Percentiles rank a stretch among this genome's conserved stretches.
Evolutionary conservation across 2,113 vertebrate genomes (phyloP).

Genomic region (Labeo rohita): DNA sequence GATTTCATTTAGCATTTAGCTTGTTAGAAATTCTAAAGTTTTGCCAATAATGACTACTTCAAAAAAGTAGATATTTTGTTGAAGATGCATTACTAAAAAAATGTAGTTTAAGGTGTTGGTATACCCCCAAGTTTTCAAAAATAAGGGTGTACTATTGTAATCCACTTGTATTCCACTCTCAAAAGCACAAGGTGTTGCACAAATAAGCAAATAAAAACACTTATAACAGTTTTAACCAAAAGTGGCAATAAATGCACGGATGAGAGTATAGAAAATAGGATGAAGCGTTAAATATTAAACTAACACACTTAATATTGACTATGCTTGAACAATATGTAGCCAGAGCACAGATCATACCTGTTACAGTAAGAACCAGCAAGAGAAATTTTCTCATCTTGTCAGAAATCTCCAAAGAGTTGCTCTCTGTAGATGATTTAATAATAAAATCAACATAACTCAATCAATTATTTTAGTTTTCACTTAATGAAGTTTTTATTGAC

Average conservation of each 20-base stretch:
- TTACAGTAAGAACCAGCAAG: slow-evolving; percentile 57
- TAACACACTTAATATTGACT: not conserved
- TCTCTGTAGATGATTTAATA: not conserved
- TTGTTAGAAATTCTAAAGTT: not conserved
- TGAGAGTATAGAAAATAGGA: not conserved
- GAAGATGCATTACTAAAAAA: not conserved
- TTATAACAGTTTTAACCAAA: not conserved
- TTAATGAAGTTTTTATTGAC: not conserved
- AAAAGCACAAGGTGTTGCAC: not conserved
- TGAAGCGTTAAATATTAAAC: not conserved
- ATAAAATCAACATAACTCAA: not conserved
- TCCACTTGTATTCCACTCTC: not conserved
- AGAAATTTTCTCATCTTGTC: slow-evolving; percentile 62
- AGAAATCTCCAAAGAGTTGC: not conserved
- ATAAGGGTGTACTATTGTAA: not conserved
- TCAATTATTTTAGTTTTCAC: not conserved
- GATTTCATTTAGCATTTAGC: not conserved
- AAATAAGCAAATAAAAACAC: not conserved
- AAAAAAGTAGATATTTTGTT: no score
- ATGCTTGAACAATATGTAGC: not conserved
- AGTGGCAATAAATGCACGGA: not conserved
- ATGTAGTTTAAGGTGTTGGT: not conserved
- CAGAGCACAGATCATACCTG: slow-evolving; percentile 60
- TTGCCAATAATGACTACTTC: not conserved
- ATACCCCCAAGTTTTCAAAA: not conserved